These are phyloP conservation scores for Muscina levida DNA, from an alignment of 2,888 invertebrate genomes.

Conservation along the genomic window DNA sequence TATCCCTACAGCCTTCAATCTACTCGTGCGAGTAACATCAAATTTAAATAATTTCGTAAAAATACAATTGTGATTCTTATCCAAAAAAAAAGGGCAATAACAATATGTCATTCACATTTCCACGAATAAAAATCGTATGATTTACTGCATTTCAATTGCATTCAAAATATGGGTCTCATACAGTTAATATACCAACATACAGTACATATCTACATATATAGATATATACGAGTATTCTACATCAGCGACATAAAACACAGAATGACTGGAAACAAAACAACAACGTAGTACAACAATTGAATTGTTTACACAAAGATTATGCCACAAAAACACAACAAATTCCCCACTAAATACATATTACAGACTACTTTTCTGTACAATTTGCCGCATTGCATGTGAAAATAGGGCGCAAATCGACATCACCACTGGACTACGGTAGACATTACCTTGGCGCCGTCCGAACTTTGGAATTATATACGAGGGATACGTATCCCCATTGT, in stretches of 20 bases:
- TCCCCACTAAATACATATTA: slow-evolving; percentile 21
- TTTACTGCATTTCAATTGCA: slow-evolving; percentile 50
- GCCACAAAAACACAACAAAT: slow-evolving; percentile 15
- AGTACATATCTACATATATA: background rate
- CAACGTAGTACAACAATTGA: background rate
- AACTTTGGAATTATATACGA: slow-evolving; percentile 11
- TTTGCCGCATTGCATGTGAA: slow-evolving; percentile 67
- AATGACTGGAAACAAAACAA: background rate
- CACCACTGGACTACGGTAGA: background rate
- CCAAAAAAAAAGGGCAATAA: background rate
- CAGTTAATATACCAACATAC: no score
- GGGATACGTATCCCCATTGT: no score
- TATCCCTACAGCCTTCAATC: no score
- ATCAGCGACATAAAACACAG: background rate
- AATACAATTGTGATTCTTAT: background rate
- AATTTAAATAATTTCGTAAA: background rate
- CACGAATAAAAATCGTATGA: slow-evolving; percentile 18
- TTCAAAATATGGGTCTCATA: slow-evolving; percentile 33
- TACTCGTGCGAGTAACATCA: background rate
- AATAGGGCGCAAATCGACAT: slow-evolving; percentile 63
- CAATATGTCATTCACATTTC: slow-evolving; percentile 2
- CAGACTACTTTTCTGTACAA: slow-evolving; percentile 37
- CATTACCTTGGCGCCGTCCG: slow-evolving; percentile 24
- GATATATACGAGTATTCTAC: background rate
- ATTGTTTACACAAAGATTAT: slow-evolving; percentile 15